Conservation (phyloP, 2,888 invertebrate genomes). For the Sphecodes monilicornis region DNA sequence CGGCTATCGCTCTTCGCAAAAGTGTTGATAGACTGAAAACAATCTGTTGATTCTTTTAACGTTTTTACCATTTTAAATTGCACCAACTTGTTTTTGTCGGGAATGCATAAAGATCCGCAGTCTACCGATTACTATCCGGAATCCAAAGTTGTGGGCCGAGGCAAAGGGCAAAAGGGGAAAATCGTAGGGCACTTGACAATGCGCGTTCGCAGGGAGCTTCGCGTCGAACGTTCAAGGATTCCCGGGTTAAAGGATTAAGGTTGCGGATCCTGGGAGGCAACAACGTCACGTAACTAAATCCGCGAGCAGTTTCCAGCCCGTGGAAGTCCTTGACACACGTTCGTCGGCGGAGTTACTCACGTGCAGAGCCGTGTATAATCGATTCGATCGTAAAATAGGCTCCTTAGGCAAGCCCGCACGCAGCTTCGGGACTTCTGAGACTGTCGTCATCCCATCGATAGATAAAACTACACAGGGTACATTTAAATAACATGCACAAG, state of each 20-base stretch:
- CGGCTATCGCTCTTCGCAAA: too few relatives aligned
- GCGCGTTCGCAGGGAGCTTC: conserved; percentile 22
- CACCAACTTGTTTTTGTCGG: too few relatives aligned
- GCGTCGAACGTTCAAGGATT: conserved; percentile 36
- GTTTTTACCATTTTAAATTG: too few relatives aligned
- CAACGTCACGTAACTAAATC: conserved; percentile 69
- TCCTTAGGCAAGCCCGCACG: conserved; percentile 70
- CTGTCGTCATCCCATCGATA: too few relatives aligned
- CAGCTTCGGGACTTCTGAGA: neutral
- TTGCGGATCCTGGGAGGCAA: conserved; percentile 33
- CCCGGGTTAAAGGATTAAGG: conserved; percentile 40
- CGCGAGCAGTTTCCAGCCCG: conserved; percentile 65
- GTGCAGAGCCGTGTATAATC: conserved; percentile 78
- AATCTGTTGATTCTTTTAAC: too few relatives aligned
- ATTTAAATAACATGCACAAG: too few relatives aligned
- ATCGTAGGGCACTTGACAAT: conserved; percentile 40
- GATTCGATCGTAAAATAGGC: conserved; percentile 80
- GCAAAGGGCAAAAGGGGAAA: neutral
- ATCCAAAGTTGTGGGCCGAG: too few relatives aligned
- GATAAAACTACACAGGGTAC: too few relatives aligned
- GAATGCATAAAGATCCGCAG: too few relatives aligned
- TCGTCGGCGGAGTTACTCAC: conserved; percentile 76
- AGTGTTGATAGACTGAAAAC: too few relatives aligned
- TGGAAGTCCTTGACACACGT: conserved; percentile 77
- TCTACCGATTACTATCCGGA: too few relatives aligned